phyloP scores from a whole-genome alignment of 2,113 vertebrate species.

The Polypterus senegalus region DNA sequence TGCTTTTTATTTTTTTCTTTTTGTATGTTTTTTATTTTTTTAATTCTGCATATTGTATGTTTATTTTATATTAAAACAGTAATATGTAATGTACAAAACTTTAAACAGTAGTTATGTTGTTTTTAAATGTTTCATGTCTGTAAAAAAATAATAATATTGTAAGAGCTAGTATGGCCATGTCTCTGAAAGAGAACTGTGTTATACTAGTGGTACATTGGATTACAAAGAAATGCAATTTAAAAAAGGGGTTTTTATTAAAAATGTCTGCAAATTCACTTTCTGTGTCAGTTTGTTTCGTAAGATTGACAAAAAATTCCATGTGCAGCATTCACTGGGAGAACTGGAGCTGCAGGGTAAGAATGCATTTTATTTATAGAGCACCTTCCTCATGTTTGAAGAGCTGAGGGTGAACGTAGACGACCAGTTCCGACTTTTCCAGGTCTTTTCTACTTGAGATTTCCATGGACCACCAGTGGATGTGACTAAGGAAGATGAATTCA shows the following conservation, averaged over 20 bases:
- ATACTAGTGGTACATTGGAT: conserved; percentile 61
- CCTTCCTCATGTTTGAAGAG: no score
- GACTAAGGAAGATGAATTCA: no score
- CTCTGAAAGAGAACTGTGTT: conserved; percentile 62
- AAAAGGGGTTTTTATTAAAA: conserved; percentile 71
- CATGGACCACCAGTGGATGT: no score
- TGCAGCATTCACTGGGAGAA: no score
- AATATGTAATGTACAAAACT: conserved; percentile 82
- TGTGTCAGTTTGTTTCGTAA: no score
- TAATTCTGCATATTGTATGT: conserved; percentile 72
- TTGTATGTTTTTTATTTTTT: conserved; percentile 13
- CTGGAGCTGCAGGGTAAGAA: no score
- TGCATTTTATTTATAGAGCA: no score
- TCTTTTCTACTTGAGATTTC: no score
- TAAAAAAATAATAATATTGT: conserved; percentile 79
- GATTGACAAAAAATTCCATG: no score
- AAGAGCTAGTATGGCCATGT: conserved; percentile 56
- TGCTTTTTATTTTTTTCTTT: conserved; percentile 27
- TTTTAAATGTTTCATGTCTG: conserved; percentile 86
- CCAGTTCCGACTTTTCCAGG: no score
- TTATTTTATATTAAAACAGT: conserved; percentile 75
- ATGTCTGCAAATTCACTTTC: conserved; percentile 9
- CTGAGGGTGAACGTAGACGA: no score
- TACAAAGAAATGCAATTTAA: conserved; percentile 56
- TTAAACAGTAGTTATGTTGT: conserved; percentile 82